Evolutionary conservation across 2,113 vertebrate genomes (phyloP).

Genomic region (Barbus barbus): DNA sequence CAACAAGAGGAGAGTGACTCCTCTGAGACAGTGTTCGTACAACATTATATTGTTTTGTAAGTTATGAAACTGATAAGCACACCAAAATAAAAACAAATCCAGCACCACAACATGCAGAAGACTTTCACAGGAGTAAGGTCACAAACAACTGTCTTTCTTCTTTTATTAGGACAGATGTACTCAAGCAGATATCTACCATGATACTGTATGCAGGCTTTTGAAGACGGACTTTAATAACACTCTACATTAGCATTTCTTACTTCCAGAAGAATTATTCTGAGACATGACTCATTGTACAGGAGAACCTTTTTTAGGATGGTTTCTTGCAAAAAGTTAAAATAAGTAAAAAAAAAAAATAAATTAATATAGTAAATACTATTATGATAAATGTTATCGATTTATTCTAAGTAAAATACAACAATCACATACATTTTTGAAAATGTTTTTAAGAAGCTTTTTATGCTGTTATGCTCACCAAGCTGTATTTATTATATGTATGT

Average conservation of each 20-base stretch:
- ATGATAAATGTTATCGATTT: neutral
- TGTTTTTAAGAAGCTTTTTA: no score
- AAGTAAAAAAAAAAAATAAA: neutral
- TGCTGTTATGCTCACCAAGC: no score
- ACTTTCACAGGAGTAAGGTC: neutral
- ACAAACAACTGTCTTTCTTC: neutral
- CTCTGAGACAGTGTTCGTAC: neutral
- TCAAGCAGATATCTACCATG: neutral
- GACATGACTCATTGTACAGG: neutral
- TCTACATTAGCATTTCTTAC: neutral
- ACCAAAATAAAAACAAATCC: neutral
- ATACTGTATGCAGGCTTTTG: neutral
- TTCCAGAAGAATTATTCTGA: neutral
- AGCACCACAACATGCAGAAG: neutral
- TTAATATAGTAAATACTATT: neutral
- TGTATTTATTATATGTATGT: no score
- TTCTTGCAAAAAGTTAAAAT: no score
- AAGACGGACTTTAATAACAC: neutral
- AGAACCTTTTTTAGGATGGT: neutral
- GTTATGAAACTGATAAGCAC: conserved; percentile 16
- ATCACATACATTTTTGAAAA: no score
- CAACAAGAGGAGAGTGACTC: neutral
- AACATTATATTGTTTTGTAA: conserved; percentile 24
- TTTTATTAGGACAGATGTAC: neutral
- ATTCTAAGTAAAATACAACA: neutral